phyloP scores from a whole-genome alignment of 2,113 vertebrate genomes.

The Percopsis transmontana region DNA sequence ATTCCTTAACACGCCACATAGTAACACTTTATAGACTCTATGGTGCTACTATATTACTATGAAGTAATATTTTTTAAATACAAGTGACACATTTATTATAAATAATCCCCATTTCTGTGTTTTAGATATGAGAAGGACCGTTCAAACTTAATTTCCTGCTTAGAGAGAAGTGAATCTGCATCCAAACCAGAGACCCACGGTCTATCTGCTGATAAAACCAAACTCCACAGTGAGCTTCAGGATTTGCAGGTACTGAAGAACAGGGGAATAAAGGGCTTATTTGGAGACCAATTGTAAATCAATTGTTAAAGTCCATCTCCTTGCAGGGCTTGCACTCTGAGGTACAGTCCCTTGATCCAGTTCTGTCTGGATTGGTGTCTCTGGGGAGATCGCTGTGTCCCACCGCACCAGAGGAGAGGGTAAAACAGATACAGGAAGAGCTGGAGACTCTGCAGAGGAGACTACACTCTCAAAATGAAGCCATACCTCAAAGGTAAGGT shows the following conservation, averaged over 20 bases:
- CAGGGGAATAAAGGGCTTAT: not conserved
- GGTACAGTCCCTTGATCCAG: slow-evolving; percentile 68
- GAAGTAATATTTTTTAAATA: no score
- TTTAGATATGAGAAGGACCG: slow-evolving; percentile 89
- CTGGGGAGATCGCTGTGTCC: slow-evolving; percentile 78
- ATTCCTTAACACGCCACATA: no score
- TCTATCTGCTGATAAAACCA: slow-evolving; percentile 84
- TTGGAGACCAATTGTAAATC: not conserved
- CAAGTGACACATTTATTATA: no score
- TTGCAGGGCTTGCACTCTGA: slow-evolving; percentile 82
- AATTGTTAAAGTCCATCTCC: not conserved
- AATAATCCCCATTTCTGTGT: slow-evolving; percentile 31
- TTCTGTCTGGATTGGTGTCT: slow-evolving; percentile 74
- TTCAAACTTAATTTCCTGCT: slow-evolving; percentile 81
- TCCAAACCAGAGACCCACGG: slow-evolving; percentile 71
- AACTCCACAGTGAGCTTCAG: slow-evolving; percentile 85
- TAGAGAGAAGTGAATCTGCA: slow-evolving; percentile 84
- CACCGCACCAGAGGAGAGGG: slow-evolving; percentile 76
- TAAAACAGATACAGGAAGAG: slow-evolving; percentile 75
- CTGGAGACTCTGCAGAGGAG: slow-evolving; percentile 79
- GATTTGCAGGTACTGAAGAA: slow-evolving; percentile 78
- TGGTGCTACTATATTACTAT: no score
- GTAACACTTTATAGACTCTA: no score
- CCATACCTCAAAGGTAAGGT: slow-evolving; percentile 78
- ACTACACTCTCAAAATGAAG: slow-evolving; percentile 73